Evolutionary conservation across 2,797 vertebrate genomes (phyloP).

Genomic region (Dromococcyx pavoninus): DNA sequence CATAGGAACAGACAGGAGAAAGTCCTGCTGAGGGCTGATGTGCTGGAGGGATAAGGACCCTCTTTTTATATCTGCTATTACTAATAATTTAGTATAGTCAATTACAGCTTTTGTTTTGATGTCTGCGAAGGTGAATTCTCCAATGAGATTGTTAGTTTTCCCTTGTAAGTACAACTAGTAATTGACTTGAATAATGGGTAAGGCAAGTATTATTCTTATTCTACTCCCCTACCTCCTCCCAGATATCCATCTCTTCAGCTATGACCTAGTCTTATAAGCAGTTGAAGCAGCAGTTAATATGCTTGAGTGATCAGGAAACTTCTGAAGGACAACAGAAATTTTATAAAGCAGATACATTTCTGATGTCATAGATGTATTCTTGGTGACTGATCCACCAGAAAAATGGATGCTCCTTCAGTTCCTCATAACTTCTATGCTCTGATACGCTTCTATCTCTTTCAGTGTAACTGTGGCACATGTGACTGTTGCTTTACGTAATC

Average conservation of each 20-base stretch:
- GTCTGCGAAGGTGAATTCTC: conserved; percentile 3
- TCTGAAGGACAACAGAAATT: background rate
- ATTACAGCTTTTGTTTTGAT: background rate
- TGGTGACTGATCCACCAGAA: background rate
- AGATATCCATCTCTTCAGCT: background rate
- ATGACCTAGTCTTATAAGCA: background rate
- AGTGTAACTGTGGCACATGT: background rate
- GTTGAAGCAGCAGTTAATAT: background rate
- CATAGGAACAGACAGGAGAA: background rate
- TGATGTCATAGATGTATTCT: background rate
- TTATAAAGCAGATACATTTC: background rate
- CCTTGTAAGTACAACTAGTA: background rate
- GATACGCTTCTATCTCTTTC: background rate
- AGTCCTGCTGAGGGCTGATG: background rate
- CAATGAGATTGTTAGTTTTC: background rate
- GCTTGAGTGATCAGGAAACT: background rate
- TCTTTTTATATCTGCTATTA: background rate
- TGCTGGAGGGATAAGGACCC: background rate
- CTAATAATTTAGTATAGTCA: background rate
- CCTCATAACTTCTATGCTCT: fast-evolving
- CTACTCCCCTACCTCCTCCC: background rate
- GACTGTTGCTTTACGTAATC: background rate
- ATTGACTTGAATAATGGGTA: background rate
- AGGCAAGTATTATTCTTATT: background rate
- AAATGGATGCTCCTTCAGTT: background rate